Percentiles rank a stretch among this genome's conserved stretches.
Conservation (phyloP, 1,140 invertebrate genomes). For the Leptinotarsa texana region DNA sequence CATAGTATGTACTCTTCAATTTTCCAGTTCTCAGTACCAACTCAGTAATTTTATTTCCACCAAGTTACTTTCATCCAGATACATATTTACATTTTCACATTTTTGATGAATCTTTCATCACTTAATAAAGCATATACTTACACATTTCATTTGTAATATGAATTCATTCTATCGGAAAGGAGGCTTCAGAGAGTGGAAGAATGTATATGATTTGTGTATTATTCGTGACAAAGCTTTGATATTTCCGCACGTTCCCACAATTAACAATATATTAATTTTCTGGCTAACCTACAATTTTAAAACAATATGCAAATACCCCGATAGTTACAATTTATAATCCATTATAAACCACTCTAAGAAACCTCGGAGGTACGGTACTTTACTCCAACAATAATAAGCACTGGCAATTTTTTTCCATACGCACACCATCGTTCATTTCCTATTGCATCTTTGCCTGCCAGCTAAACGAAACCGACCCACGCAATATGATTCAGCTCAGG, state of each 20-base stretch:
- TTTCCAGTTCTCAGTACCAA: too few relatives aligned
- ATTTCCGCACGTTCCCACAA: slow-evolving; percentile 14
- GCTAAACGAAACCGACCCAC: slow-evolving; percentile 23
- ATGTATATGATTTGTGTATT: too few relatives aligned
- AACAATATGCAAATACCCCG: slow-evolving; percentile 28
- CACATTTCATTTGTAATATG: too few relatives aligned
- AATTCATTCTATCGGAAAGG: too few relatives aligned
- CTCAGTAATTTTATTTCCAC: too few relatives aligned
- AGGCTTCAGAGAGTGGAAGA: too few relatives aligned
- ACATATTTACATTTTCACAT: too few relatives aligned
- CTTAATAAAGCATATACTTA: too few relatives aligned
- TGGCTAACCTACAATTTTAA: slow-evolving; percentile 9
- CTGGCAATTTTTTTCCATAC: slow-evolving; percentile 6
- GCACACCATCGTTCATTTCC: slow-evolving; percentile 26
- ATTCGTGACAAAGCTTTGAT: background rate
- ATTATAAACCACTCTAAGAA: slow-evolving; percentile 24
- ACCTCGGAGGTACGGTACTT: slow-evolving; percentile 18
- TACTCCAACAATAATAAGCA: slow-evolving; percentile 24
- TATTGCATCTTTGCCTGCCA: slow-evolving; percentile 24
- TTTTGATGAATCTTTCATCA: too few relatives aligned
- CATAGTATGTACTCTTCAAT: too few relatives aligned
- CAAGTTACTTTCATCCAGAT: too few relatives aligned
- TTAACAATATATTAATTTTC: slow-evolving; percentile 17
- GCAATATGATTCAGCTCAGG: slow-evolving; percentile 31
- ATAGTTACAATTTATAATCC: slow-evolving; percentile 29